These are phyloP conservation scores for Chrysolina oricalcia DNA, from an alignment of 2,888 invertebrate genomes.

Conservation along the genomic window DNA sequence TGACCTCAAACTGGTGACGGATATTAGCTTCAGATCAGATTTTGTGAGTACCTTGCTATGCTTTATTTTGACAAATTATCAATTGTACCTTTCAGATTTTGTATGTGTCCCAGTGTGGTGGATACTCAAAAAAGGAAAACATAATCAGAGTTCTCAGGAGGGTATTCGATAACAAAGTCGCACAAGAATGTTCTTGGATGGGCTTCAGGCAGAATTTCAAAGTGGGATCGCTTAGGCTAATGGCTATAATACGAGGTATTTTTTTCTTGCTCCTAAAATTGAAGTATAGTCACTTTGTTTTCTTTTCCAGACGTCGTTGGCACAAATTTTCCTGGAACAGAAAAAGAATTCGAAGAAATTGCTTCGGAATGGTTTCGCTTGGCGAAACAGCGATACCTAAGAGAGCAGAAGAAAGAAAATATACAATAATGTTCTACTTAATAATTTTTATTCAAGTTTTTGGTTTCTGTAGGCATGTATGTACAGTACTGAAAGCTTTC, in stretches of 20 bases:
- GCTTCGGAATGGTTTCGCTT: conserved; percentile 30
- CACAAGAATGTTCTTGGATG: conserved; percentile 37
- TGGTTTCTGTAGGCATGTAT: no score
- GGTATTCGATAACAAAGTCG: conserved; percentile 31
- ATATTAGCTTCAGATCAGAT: conserved; percentile 9
- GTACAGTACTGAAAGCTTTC: no score
- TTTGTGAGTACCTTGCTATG: background rate
- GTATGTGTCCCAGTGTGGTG: conserved; percentile 12
- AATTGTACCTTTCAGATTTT: background rate
- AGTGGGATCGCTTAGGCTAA: conserved; percentile 24
- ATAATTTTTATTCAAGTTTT: no score
- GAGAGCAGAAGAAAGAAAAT: conserved; percentile 24
- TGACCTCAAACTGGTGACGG: background rate
- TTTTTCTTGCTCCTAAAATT: background rate
- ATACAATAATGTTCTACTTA: background rate
- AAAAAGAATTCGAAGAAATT: conserved; percentile 34
- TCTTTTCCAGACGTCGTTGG: conserved; percentile 8
- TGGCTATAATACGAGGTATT: conserved; percentile 34
- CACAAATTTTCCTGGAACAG: conserved; percentile 21
- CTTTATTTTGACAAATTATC: background rate
- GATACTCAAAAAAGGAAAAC: conserved; percentile 16
- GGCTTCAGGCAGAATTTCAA: conserved; percentile 36
- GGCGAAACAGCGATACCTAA: conserved; percentile 32
- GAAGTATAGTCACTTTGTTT: background rate
- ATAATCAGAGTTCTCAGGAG: conserved; percentile 27